Base-by-base conservation (phyloP, 53 echinoderm and acorn worm genomes). In the Apostichopus leukothele region DNA sequence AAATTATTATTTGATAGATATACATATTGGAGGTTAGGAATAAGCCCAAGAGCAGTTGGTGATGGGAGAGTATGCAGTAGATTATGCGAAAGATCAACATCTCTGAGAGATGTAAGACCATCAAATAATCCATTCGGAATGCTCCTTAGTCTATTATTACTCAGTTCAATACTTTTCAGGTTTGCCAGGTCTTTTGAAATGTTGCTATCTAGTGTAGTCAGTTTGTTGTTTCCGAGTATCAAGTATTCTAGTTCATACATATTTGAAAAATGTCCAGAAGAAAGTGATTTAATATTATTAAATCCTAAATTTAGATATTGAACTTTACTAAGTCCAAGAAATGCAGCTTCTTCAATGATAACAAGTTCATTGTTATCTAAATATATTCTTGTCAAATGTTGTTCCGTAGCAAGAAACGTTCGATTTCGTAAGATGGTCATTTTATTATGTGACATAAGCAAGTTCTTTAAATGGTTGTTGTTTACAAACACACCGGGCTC, bases 241-340 rank as follows among this genome's bases (percentile, higher is more conserved):
- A 51, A 51, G 50, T 22, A 54, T 8, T 81, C 21, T 0, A 81
- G 81, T 9, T 8, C 21, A 20, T 22, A 2, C 19, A 81, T 54
- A 6, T 18, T 21, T 9, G 53, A 7, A n/a, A 54, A 57, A 18
- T 57, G 22, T 11, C 6, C 6, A 21, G 6, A 12, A 52, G 53
- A 18, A 9, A 81, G 1, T 9, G 54, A 57, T 5, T 10, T 3
- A 11, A 81, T 53, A 9, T 21, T 14, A 51, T 81, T 81, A 59
- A 81, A 81, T 50, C 81, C 59, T 51, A 81, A 81, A 51, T 81
- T 9, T 55, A 80, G 22, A 53, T 53, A 21, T 55, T 80, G 3
- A 55, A 80, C 18, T 18, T 57, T 80, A 11, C 7, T 3, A 11
- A 80, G 80, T 10, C 80, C 54, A 80, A 0, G 14, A 54, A 80